Evolutionary conservation across 2,797 vertebrate genomes (phyloP), one percentile per base, ranked within the genome.

Genomic region (Macrochelys suwanniensis): DNA sequence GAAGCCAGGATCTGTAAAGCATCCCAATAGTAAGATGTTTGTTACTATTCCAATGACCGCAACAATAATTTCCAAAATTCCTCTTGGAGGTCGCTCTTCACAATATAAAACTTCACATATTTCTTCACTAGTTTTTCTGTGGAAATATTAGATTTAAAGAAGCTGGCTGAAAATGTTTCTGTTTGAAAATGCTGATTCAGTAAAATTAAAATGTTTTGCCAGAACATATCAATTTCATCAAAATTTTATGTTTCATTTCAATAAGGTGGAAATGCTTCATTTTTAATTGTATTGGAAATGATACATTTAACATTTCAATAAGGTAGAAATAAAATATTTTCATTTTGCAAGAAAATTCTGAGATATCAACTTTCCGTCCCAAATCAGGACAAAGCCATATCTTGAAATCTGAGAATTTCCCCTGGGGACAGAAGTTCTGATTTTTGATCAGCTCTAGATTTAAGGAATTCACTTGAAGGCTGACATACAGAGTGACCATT

Each of bases 51-150:
- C 89, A 89, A 47, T 9, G 84, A 95, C 3, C 26, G 89, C 49
- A 89, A 86, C 88, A 93, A 97, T 92, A 96, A 96, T 96, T 93
- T 96, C 87, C 59, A 57, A 93, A 97, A 97, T 93, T 93, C 96
- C 94, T 96, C 89, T 93, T 90, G 93, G 95, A 96, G 94, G 96
- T 94, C 74, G 56, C 49, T 96, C 91, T 78, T 16, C 26, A 23
- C 25, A 17, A 26, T 74, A 31, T 88, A 77, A 89, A 95, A 87
- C 59, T 53, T 49, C 4, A 45, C 51, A 87, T 45, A 89, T 74
- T 82, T 95, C 91, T 91, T 93, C 90, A 88, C 80, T 54, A 87
- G 85, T 96, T 94, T 94, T 87, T 93, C 92, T 91, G 87, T 51
- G 94, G 77, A 92, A 96, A 84, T 19, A 80, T 92, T 93, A 49